Conservation (phyloP, 2,113 vertebrate species). For the Thymallus thymallus region DNA sequence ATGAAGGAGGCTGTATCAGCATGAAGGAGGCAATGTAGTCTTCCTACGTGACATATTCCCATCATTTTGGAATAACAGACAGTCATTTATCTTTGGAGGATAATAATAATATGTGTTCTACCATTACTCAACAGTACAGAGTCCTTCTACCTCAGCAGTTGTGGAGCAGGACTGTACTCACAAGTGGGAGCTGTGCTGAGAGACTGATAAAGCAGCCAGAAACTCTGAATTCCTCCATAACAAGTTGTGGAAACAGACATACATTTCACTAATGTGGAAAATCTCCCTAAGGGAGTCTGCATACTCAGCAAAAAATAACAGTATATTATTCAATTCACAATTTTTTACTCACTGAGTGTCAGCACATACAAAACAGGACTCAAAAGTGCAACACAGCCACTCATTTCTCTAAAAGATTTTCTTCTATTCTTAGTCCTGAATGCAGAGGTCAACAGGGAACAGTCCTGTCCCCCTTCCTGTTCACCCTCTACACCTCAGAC, state of each 20-base stretch:
- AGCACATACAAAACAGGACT: slow-evolving; percentile 10
- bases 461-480: too few species aligned
- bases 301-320: neutral
- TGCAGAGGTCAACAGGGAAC: neutral
- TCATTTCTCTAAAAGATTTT: slow-evolving; percentile 15
- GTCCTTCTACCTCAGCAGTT: neutral
- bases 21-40: neutral
- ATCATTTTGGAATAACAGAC: neutral
- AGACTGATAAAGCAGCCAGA: neutral
- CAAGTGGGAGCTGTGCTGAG: neutral
- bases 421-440: neutral
- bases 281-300: neutral
- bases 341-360: slow-evolving; percentile 25
- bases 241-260: neutral
- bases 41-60: neutral
- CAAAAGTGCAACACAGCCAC: slow-evolving; percentile 29
- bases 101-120: neutral
- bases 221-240: neutral
- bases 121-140: neutral
- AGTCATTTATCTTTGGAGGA: neutral
- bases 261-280: neutral
- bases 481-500: too few species aligned
- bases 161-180: neutral
- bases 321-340: neutral
- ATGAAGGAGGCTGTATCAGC: too few species aligned